Base-by-base conservation (phyloP, 2,888 invertebrate species). In the Trichogramma evanescens region DNA sequence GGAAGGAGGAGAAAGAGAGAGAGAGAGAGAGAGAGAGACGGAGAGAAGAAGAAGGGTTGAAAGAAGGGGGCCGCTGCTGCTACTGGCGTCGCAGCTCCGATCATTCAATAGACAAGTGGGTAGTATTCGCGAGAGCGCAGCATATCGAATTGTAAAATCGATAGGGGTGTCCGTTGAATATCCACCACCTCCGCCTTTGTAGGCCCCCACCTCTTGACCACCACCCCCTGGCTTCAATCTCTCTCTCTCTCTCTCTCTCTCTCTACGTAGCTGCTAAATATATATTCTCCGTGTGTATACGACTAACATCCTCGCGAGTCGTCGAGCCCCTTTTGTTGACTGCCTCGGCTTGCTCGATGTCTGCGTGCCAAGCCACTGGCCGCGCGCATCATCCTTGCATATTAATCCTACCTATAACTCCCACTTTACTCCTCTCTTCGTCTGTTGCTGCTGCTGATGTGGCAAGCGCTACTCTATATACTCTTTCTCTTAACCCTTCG, bases 381-480 rank as follows among this genome's bases (percentile, higher is more conserved):
- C 72, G 72, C 73, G 75, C 77, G 77, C 76, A 77, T 77, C 77
- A 75, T 77, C 77, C 77, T 77, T 77, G 77, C 77, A 77, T 78
- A 77, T 78, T 77, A 78, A 78, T 77, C 77, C 77, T 76, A 72
- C 75, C 77, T 77, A 77, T 77, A 77, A 77, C 77, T 78, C 75
- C 77, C 77, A 77, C 77, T 76, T 55, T 57, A 57, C 62, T 57
- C 59, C 56, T 57, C 61, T 56, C 55, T 60, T 8, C 54, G 56
- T 61, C 58, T 62, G 54, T 57, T 53, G 59, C 61, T 61, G 54
- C 54, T 58, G 57, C 50, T 38, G 26, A 13, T 43, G 26, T 26
- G 3, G 26, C 26, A 26, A 26, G 26, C 26, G 26, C 26, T 26
- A 1, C 26, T 26, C 26, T 26, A 26, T 26, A 26, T 26, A 26